Percentiles rank a stretch among this genome's conserved stretches.
Evolutionary conservation across 35 echinoderm and acorn worm genomes (phyloP).

Genomic region (Strongylocentrotus purpuratus): DNA sequence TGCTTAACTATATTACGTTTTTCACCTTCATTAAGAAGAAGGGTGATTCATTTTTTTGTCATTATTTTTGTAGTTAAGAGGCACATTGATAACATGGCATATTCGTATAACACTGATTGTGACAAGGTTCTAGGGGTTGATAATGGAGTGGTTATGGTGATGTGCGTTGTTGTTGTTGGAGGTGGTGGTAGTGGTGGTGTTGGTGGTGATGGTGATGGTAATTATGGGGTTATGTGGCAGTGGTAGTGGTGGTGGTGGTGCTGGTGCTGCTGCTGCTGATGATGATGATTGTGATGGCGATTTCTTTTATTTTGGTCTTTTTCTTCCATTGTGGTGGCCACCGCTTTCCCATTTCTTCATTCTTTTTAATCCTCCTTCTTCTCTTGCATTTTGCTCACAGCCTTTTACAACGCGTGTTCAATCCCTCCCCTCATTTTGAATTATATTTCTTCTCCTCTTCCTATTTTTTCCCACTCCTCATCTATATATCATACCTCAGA

Average conservation of each 20-base stretch:
- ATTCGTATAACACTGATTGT: too few species aligned
- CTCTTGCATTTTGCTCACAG: too few species aligned
- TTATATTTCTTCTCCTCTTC: not conserved
- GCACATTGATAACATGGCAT: too few species aligned
- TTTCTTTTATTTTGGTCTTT: not conserved
- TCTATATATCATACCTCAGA: not conserved
- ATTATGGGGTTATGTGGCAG: not conserved
- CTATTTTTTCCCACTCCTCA: not conserved
- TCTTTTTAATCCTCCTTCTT: not conserved
- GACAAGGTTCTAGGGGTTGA: not conserved
- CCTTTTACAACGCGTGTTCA: too few species aligned
- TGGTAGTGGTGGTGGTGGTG: not conserved
- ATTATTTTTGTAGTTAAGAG: too few species aligned
- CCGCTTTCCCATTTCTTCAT: not conserved
- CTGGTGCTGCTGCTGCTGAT: not conserved
- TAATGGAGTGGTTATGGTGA: not conserved
- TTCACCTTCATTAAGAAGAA: not conserved
- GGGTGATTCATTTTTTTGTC: too few species aligned
- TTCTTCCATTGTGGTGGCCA: not conserved
- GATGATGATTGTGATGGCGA: not conserved
- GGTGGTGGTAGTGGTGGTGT: not conserved
- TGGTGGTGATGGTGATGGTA: not conserved
- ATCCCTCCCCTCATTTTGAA: not conserved
- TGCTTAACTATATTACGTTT: not conserved
- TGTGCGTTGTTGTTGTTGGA: not conserved